A percentile compares a stretch with the other conserved stretches of the same genome.
Conservation (phyloP, 2,113 vertebrate genomes). For the Dicaeum eximium region DNA sequence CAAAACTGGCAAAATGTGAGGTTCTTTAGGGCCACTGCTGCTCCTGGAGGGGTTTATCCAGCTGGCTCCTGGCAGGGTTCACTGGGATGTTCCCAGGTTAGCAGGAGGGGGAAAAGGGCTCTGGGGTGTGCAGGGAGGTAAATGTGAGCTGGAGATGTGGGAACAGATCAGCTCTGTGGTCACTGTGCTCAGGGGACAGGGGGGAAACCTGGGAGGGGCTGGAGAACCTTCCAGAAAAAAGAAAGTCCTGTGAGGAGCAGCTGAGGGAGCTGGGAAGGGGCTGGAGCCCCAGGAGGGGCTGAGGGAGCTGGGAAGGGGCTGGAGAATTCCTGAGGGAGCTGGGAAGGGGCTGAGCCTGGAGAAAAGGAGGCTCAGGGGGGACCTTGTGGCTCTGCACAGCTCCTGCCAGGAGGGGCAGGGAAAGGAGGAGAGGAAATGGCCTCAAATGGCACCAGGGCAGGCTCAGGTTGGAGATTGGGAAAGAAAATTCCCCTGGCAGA, state of each 20-base stretch:
- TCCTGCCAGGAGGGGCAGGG: neutral
- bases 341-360: neutral
- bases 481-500: accelerated
- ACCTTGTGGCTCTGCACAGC: accelerated
- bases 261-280: neutral
- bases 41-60: neutral
- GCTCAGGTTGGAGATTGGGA: accelerated
- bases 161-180: neutral
- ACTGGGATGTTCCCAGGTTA: neutral
- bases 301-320: neutral
- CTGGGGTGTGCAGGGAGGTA: neutral
- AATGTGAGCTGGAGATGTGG: neutral
- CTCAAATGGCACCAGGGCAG: neutral
- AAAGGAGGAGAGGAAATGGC: neutral
- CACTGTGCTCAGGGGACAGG: neutral
- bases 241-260: neutral
- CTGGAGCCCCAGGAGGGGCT: no score
- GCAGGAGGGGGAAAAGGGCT: neutral
- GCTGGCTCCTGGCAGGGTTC: neutral
- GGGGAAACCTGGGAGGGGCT: neutral
- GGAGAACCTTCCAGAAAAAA: neutral
- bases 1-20: accelerated
- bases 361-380: neutral
- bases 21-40: accelerated
- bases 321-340: neutral